Percentiles rank a stretch among this genome's conserved stretches.
These are phyloP conservation scores for Limnodromus scolopaceus DNA, from an alignment of 2,797 vertebrate species.

Conservation along the genomic window DNA sequence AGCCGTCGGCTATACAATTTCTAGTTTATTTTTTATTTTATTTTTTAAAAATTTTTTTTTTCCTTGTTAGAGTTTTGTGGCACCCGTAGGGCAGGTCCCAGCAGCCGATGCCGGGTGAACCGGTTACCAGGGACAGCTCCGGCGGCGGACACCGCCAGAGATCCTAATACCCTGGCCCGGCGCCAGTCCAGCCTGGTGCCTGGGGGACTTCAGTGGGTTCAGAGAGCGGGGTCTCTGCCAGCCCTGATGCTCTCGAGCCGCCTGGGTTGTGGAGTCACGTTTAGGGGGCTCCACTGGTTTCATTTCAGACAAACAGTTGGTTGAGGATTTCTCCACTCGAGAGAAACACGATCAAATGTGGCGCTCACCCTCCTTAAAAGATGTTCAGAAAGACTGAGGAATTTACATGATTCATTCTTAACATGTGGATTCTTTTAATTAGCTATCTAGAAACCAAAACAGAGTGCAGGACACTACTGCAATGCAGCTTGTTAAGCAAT, in stretches of 20 bases:
- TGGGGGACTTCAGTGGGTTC: not conserved
- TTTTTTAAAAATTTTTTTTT: no score
- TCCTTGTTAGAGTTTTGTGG: not conserved
- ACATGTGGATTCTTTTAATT: slow-evolving; percentile 53
- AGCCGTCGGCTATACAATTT: not conserved
- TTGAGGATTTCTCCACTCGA: not conserved
- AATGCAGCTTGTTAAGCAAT: slow-evolving; percentile 65
- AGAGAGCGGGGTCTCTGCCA: not conserved
- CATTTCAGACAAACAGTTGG: not conserved
- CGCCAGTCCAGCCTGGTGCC: not conserved
- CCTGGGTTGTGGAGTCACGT: not conserved
- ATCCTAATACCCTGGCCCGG: not conserved
- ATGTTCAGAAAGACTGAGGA: not conserved
- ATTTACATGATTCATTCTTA: slow-evolving; percentile 27
- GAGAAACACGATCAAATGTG: rapidly evolving
- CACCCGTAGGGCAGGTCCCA: not conserved
- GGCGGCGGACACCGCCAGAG: rapidly evolving
- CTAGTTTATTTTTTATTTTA: rapidly evolving
- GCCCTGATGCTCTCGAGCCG: not conserved
- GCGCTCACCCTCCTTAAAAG: not conserved
- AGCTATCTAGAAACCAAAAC: slow-evolving; percentile 40
- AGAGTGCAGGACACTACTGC: slow-evolving; percentile 54
- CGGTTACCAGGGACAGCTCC: not conserved
- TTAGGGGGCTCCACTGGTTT: not conserved
- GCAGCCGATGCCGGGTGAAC: not conserved